These are phyloP conservation scores for Danaus chrysippus DNA, from an alignment of 2,888 invertebrate genomes.

Conservation along the genomic window DNA sequence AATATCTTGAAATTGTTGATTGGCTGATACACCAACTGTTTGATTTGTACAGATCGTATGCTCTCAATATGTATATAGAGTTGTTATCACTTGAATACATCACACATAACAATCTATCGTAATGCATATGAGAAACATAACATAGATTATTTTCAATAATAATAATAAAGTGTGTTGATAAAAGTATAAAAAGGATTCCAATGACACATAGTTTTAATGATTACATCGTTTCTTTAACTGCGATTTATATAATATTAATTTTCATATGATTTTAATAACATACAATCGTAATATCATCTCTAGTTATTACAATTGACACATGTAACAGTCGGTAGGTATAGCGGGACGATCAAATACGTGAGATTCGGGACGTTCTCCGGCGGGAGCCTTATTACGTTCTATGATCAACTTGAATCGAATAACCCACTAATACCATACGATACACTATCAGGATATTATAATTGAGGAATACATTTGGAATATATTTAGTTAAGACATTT, in stretches of 20 bases:
- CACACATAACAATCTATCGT: background rate
- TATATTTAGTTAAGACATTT: no score
- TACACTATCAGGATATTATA: background rate
- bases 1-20: conserved; percentile 75
- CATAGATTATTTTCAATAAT: background rate
- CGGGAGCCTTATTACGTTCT: conserved; percentile 45
- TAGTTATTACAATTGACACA: conserved; percentile 42
- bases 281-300: conserved; percentile 39
- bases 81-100: conserved; percentile 32
- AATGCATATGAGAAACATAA: background rate
- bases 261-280: no score
- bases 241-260: no score
- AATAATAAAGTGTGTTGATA: background rate
- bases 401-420: conserved; percentile 35
- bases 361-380: conserved; percentile 60
- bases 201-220: no score
- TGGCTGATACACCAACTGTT: conserved; percentile 64
- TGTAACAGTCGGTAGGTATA: conserved; percentile 50
- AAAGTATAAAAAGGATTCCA: no score
- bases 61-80: conserved; percentile 43
- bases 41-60: conserved; percentile 68
- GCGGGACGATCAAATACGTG: conserved; percentile 70
- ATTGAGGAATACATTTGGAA: conserved; percentile 2
- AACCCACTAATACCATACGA: conserved; percentile 17
- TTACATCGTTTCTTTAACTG: no score